Evolutionary conservation across 2,888 invertebrate species (phyloP), one percentile per base, ranked within the genome.

Genomic region (Meta bourneti): DNA sequence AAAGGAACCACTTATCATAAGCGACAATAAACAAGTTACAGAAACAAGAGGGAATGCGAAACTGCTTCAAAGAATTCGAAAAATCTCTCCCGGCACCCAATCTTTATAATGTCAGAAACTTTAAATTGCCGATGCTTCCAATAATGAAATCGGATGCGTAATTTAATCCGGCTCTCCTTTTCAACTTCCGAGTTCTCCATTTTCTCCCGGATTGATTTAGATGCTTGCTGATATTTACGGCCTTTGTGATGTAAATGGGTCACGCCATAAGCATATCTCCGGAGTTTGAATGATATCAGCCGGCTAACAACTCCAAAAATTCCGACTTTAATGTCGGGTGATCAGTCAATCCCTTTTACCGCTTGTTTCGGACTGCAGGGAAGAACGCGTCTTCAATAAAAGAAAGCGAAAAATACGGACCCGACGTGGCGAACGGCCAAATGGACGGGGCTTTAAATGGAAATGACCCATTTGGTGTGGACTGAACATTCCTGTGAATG

Each of bases 181-280:
- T 34, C 19, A 72, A 19, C 34, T 34, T 34, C 19, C 72, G 7
- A 20, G 20, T n/a, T 72, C 20, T 72, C 72, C 72, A 72, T 34
- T 72, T 72, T 72, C 20, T 19, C 19, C 9, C 34, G 34, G 72
- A 72, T 72, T 72, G 72, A 72, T 72, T 72, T 72, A 72, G 72
- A 34, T 72, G 72, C 72, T 72, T 72, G 72, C 72, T 72, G 72
- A 72, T 72, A 72, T 72, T 72, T 72, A 72, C 72, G 19, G 72
- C 72, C 20, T 72, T 72, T 72, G 72, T 72, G 19, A 72, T 72
- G 72, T 19, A 72, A 72, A 72, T 72, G 34, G 72, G 72, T 72
- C 72, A 72, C 19, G 20, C 34, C 72, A 72, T 72, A 72, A 72
- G 72, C 72, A 72, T 72, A 72, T 72, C 72, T 72, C 34, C 20